Conservation (phyloP, 1,140 invertebrate species). For the Amyelois transitella region DNA sequence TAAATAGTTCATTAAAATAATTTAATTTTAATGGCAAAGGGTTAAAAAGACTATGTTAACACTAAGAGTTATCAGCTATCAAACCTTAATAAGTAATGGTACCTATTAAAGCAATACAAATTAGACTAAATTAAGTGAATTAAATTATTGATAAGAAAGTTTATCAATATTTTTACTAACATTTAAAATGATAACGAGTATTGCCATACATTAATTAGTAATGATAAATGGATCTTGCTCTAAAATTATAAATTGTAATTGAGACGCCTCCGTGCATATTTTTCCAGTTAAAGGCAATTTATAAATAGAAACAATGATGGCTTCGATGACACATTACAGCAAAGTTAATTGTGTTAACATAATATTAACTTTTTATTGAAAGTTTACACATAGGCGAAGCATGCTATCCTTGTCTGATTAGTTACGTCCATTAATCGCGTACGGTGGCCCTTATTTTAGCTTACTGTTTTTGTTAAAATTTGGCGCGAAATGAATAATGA, state of each 20-base stretch:
- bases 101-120: too few species aligned
- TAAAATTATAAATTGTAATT: constrained; percentile 47
- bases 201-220: constrained; percentile 34
- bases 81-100: too few species aligned
- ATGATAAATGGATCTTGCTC: constrained; percentile 43
- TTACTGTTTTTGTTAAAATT: neutral
- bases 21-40: too few species aligned
- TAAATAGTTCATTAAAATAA: too few species aligned
- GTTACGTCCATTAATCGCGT: too few species aligned
- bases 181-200: constrained; percentile 13
- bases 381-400: too few species aligned
- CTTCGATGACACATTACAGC: neutral
- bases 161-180: constrained; percentile 6
- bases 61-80: too few species aligned
- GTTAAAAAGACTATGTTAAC: too few species aligned
- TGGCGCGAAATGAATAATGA: neutral
- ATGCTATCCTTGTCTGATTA: too few species aligned
- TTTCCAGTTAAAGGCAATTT: constrained; percentile 42
- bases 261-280: constrained; percentile 30
- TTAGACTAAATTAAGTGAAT: neutral
- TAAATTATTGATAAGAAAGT: neutral
- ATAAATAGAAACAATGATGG: constrained; percentile 15
- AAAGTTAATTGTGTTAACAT: neutral
- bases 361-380: neutral
- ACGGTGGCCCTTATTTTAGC: neutral